A percentile compares a stretch with the other conserved stretches of the same genome.
Conservation (phyloP, 2,888 invertebrate species). For the Ochropleura leucogaster region DNA sequence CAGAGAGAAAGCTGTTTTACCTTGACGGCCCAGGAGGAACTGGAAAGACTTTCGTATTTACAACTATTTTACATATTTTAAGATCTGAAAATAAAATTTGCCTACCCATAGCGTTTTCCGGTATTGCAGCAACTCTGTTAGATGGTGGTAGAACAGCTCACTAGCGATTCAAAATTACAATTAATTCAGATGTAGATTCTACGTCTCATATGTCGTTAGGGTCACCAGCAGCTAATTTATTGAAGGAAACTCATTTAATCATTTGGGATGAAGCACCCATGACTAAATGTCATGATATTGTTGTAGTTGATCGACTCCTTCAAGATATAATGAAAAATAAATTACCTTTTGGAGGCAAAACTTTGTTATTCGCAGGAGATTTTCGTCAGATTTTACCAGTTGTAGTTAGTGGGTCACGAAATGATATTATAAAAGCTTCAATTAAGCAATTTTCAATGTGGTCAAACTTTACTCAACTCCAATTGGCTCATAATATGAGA, state of each 20-base stretch:
- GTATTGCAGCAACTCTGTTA: too few relatives aligned
- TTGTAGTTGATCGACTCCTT: conserved; percentile 61
- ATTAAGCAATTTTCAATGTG: conserved; percentile 10
- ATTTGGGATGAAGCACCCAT: conserved; percentile 58
- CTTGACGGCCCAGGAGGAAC: conserved; percentile 37
- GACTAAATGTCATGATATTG: conserved; percentile 59
- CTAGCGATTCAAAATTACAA: conserved; percentile 48
- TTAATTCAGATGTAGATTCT: conserved; percentile 51
- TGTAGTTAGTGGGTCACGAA: conserved; percentile 10
- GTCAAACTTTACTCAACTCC: conserved; percentile 13
- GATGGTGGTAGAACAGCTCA: too few relatives aligned
- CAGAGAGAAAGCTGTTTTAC: conserved; percentile 27
- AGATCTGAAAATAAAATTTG: too few relatives aligned
- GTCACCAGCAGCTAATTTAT: conserved; percentile 51
- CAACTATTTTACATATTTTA: conserved; percentile 34
- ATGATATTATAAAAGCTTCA: conserved; percentile 10
- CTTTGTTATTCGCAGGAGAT: conserved; percentile 10
- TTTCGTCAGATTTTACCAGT: conserved; percentile 10
- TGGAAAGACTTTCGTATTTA: conserved; percentile 12
- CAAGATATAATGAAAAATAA: conserved; percentile 58
- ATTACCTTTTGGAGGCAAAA: conserved; percentile 7
- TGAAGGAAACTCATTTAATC: conserved; percentile 53
- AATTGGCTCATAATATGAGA: conserved; percentile 10
- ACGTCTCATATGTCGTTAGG: conserved; percentile 56
- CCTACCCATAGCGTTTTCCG: too few relatives aligned